Base-by-base conservation (phyloP, 2,888 invertebrate species). In the Eupithecia subfuscata region DNA sequence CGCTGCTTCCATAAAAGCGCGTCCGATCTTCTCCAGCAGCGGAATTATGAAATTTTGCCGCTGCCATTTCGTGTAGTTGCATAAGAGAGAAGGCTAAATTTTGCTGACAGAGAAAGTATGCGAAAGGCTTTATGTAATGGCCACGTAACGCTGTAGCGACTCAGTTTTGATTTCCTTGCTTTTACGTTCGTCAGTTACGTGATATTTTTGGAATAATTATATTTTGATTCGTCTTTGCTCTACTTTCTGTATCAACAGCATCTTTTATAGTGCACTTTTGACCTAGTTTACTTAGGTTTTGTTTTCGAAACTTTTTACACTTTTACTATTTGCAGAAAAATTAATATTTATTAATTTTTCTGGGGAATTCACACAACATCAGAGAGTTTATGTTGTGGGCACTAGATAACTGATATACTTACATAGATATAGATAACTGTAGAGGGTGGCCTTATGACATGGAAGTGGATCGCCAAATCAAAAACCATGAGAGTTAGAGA, bases 41-140 rank as follows among this genome's bases (percentile, higher is more conserved):
- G 88, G 90, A 93, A 91, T 95, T 93, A 92, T 93, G 94, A 95
- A 95, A 95, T 93, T 93, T 91, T 90, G 92, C 90, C 89, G 89
- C 90, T 93, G 94, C 93, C 92, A 94, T 94, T 95, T 94, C 90
- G 91, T 90, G 87, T 84, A 82, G 86, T 93, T 90, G 90, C 92
- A 88, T 88, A 94, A 94, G 86, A 81, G 85, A 87, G 90, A 90
- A 92, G 91, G 93, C 94, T 92, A 93, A 95, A 94, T 94, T 95
- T 94, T 94, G 94, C 92, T 92, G 93, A 91, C 94, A 93, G 95
- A 94, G 95, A 95, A 95, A 95, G 95, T 93, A 91, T 90, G 90
- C 94, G 95, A 95, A 95, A 95, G 95, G 93, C 87, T 90, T 94
- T 94, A 94, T 91, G 92, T 93, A 95, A 95, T 80, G 83, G 80